A percentile compares a stretch with the other conserved stretches of the same genome.
These are phyloP conservation scores for Gisinianus flammeolus DNA, from an alignment of 2,888 invertebrate species.

Conservation along the genomic window DNA sequence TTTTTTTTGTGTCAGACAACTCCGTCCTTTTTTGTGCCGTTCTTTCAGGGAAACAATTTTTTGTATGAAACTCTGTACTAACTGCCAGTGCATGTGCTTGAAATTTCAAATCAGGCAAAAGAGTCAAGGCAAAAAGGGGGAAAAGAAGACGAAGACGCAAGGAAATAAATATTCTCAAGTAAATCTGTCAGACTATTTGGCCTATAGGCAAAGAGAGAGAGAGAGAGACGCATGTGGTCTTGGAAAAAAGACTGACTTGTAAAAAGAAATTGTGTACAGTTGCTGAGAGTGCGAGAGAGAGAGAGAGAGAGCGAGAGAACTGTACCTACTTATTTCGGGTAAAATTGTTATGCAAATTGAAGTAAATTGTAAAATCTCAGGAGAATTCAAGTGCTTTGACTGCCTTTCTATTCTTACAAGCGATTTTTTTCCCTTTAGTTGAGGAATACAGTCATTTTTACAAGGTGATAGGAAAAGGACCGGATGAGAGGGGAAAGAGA, in stretches of 20 bases:
- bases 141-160: neutral
- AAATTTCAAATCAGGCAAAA: slow-evolving; percentile 24
- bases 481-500: slow-evolving; percentile 17
- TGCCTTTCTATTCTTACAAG: slow-evolving; percentile 7
- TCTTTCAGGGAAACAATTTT: slow-evolving; percentile 27
- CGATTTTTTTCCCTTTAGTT: slow-evolving; percentile 9
- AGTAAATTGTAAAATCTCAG: slow-evolving; percentile 38
- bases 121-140: neutral
- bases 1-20: too few relatives aligned
- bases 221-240: neutral
- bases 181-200: neutral
- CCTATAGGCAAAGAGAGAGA: neutral
- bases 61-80: too few relatives aligned
- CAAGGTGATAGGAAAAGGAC: slow-evolving; percentile 23
- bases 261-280: neutral
- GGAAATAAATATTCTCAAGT: too few relatives aligned
- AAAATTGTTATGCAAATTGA: slow-evolving; percentile 36
- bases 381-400: slow-evolving; percentile 18
- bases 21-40: too few relatives aligned
- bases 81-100: slow-evolving; percentile 28
- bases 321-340: slow-evolving; percentile 29
- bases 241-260: neutral
- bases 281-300: neutral
- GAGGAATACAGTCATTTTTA: slow-evolving; percentile 12
- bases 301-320: slow-evolving; percentile 19